phyloP scores from a whole-genome alignment of 2,888 invertebrate species.

The Vesta saturnalis region DNA sequence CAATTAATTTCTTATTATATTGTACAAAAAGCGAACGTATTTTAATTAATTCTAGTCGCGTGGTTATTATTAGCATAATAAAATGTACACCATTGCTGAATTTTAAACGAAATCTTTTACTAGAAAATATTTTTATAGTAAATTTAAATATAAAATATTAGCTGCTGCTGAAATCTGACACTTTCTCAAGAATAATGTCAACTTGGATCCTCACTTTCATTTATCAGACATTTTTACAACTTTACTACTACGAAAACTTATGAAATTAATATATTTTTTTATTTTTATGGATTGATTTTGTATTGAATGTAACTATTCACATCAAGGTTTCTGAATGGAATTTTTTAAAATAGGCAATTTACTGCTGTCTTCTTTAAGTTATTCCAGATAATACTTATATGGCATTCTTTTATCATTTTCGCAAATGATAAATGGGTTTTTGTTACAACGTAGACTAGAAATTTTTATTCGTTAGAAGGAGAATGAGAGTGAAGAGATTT shows the following conservation, averaged over 20 bases:
- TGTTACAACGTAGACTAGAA: no score
- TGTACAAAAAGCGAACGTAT: background rate
- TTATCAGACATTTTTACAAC: constrained; percentile 17
- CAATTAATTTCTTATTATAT: background rate
- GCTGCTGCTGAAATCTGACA: constrained; percentile 19
- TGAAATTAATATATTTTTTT: constrained; percentile 5
- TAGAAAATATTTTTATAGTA: background rate
- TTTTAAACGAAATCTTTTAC: background rate
- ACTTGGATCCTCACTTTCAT: constrained; percentile 20
- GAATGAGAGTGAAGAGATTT: no score
- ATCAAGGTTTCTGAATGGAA: background rate
- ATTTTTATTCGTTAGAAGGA: no score
- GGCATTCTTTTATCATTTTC: no score
- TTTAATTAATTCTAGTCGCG: background rate
- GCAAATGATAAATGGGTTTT: no score
- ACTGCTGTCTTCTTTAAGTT: no score
- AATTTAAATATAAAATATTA: constrained; percentile 26
- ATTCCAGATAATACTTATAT: no score
- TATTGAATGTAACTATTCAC: background rate
- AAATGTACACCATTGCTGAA: background rate
- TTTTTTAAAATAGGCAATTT: no score
- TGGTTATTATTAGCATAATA: constrained; percentile 4
- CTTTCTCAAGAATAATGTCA: constrained; percentile 19
- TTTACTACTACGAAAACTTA: background rate
- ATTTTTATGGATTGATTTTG: background rate